Base-by-base conservation (phyloP, 2,113 vertebrate genomes). In the Tapirus terrestris region DNA sequence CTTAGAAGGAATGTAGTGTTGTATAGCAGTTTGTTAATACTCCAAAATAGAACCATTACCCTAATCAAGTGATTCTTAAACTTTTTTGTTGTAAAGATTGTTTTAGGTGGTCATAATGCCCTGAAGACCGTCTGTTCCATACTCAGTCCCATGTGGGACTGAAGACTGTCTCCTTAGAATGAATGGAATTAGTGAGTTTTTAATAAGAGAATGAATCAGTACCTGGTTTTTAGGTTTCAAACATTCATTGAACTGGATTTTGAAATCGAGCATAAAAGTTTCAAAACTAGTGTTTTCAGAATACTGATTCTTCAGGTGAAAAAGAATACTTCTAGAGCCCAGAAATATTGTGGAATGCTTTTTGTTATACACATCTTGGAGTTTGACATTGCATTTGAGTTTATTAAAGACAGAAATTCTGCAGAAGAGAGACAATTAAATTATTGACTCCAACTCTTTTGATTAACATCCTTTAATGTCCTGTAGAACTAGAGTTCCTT, bases 111-210 rank as follows among this genome's bases (percentile, higher is more conserved):
- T 58, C 79, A 16, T 36, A 20, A 68, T 94, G 72, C 51, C 61
- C 23, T 83, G 9, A 72, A 95, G n/a, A 90, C 51, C 86, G 76
- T 92, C 95, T 97, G 58, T 97, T 97, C 43, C 23, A 27, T 87
- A 36, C 58, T 94, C 16, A 45, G n/a, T 80, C 48, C 91, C 75
- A 86, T 89, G 48, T 94, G 91, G 84, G 60, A 83, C 39, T 91
- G 82, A 45, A 95, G 81, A 85, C 58, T 89, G 25, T 77, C 80
- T 94, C 53, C 67, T 91, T 81, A 90, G 51, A 93, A 92, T 94
- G 93, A 88, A 97, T 92, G 92, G 70, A 82, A 60, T 92, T 82
- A 90, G 73, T 96, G 70, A 85, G 45, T 88, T 97, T 97, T 98
- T 70, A 95, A 83, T 94, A 92, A 95, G 81, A 63, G 79, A 88